Evolutionary conservation across 2,113 vertebrate species (phyloP).

Genomic region (Nothobranchius furzeri): DNA sequence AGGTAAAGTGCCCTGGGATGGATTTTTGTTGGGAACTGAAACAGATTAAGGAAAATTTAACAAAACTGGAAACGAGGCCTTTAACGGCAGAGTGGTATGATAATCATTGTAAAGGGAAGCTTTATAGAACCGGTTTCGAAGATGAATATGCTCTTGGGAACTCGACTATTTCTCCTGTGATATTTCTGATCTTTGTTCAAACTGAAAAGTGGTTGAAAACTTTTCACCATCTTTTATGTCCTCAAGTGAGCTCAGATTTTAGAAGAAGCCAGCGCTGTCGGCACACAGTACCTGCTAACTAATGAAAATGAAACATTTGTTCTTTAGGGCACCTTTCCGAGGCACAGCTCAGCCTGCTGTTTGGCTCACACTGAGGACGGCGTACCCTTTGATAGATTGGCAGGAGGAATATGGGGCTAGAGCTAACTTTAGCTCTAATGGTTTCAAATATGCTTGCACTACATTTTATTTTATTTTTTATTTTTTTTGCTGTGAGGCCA

Average conservation of each 20-base stretch:
- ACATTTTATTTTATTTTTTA: slow-evolving; percentile 66
- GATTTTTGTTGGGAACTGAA: not conserved
- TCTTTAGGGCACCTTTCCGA: slow-evolving; percentile 66
- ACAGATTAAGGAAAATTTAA: not conserved
- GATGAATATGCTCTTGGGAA: slow-evolving; percentile 42
- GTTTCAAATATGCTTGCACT: slow-evolving; percentile 81
- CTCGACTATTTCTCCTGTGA: slow-evolving; percentile 29
- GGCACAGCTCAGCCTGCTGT: slow-evolving; percentile 50
- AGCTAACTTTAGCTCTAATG: slow-evolving; percentile 83
- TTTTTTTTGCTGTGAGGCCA: slow-evolving; percentile 68
- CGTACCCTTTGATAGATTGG: slow-evolving; percentile 75
- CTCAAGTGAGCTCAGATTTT: slow-evolving; percentile 43
- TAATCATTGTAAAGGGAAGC: slow-evolving; percentile 25
- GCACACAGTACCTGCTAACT: slow-evolving; percentile 58
- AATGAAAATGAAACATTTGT: slow-evolving; percentile 83
- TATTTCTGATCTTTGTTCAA: slow-evolving; percentile 31
- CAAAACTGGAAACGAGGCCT: slow-evolving; percentile 9
- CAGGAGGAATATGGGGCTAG: slow-evolving; percentile 38
- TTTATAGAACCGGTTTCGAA: slow-evolving; percentile 7
- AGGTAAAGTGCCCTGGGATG: not conserved
- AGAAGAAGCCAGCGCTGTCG: slow-evolving; percentile 40
- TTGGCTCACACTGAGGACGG: slow-evolving; percentile 63
- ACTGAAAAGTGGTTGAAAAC: slow-evolving; percentile 59
- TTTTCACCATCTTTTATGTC: slow-evolving; percentile 53
- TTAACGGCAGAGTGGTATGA: slow-evolving; percentile 1